A percentile compares a stretch with the other conserved stretches of the same genome.
These are phyloP conservation scores for Protaetia brevitarsis DNA, from an alignment of 1,140 invertebrate genomes.

Conservation along the genomic window DNA sequence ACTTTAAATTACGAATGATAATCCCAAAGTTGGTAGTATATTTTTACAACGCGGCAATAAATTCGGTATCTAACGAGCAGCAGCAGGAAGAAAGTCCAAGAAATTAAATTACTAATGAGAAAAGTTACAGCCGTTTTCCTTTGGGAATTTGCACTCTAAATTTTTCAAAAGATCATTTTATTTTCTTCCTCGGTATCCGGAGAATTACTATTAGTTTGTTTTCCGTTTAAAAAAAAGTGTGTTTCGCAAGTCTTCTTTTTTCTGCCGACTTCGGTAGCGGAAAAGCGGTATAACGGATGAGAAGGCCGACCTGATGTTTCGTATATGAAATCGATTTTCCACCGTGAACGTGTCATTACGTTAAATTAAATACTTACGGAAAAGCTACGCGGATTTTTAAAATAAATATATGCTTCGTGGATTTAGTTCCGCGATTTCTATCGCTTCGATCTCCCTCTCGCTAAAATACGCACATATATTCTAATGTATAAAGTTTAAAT, in stretches of 20 bases:
- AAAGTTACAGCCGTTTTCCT: background rate
- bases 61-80: background rate
- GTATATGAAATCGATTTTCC: too few relatives aligned
- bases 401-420: too few relatives aligned
- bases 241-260: background rate
- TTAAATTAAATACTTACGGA: too few relatives aligned
- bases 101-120: slow-evolving; percentile 17
- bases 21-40: background rate
- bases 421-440: too few relatives aligned
- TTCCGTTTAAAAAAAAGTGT: background rate
- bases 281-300: background rate
- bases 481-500: background rate
- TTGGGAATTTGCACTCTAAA: background rate
- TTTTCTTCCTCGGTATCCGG: background rate
- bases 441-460: too few relatives aligned
- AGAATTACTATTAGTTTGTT: slow-evolving; percentile 7
- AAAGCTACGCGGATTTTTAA: too few relatives aligned
- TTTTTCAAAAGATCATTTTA: slow-evolving; percentile 1
- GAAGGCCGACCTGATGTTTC: too few relatives aligned
- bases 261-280: background rate
- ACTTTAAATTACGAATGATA: slow-evolving; percentile 15
- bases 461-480: too few relatives aligned
- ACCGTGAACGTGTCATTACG: too few relatives aligned
- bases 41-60: background rate
- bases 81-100: background rate